A percentile compares a stretch with the other conserved stretches of the same genome.
phyloP scores from a whole-genome alignment of 1,140 invertebrate genomes.

The Cherax quadricarinatus region DNA sequence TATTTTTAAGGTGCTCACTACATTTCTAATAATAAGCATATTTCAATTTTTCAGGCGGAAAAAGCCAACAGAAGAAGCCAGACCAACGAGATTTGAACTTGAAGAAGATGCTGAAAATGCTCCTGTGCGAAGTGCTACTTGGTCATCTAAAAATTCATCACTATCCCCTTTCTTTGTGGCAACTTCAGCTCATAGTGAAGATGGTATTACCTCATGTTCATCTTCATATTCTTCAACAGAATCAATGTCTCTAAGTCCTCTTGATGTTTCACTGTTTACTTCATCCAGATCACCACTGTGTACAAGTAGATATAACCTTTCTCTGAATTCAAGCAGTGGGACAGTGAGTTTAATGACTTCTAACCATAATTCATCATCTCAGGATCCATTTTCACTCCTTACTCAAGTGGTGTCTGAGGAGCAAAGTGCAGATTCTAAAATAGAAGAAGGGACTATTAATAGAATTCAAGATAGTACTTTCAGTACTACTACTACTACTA shows the following conservation, averaged over 20 bases:
- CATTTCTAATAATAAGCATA: neutral
- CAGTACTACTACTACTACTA: neutral
- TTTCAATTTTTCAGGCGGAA: conserved; percentile 36
- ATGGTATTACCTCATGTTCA: neutral
- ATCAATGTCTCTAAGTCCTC: neutral
- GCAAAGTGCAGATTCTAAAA: neutral
- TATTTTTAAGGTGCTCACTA: no score
- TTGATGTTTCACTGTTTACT: neutral
- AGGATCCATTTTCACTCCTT: conserved; percentile 17
- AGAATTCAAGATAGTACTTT: neutral
- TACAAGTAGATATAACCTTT: neutral
- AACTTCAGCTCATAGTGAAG: neutral
- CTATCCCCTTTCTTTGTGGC: neutral
- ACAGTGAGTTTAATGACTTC: neutral
- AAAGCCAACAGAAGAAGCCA: conserved; percentile 52
- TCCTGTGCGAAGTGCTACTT: conserved; percentile 17
- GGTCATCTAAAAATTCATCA: conserved; percentile 32
- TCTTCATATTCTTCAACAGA: neutral
- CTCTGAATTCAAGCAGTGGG: neutral
- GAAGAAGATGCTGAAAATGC: conserved; percentile 59
- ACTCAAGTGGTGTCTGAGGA: neutral
- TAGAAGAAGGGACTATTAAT: neutral
- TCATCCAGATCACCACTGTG: neutral
- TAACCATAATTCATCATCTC: neutral
- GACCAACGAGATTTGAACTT: conserved; percentile 66